Base-by-base conservation (phyloP, 2,113 vertebrate genomes). In the Hepsetus odoe region DNA sequence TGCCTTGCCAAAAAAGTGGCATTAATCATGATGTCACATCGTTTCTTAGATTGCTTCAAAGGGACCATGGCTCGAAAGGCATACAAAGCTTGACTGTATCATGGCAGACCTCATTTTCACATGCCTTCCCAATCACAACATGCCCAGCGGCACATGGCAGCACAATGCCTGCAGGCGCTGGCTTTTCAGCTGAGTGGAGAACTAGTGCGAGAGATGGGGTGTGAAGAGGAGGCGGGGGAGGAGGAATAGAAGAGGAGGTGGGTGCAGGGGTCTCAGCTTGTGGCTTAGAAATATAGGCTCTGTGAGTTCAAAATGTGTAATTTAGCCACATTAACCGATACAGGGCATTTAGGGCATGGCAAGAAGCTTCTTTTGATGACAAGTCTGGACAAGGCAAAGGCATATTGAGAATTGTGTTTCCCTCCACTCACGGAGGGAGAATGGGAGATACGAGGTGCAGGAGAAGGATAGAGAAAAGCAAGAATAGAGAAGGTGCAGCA, bases 111-210 rank as follows among this genome's bases (percentile, higher is more conserved):
- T 81, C 77, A 85, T 86, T 81, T 87, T 86, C 83, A 87, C 86
- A 85, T 85, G 84, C 78, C 81, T 84, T 85, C 85, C 87, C 84
- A 77, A 86, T 87, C 87, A 87, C 87, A 87, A 80, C 87, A 89
- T 66, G 68, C 82, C 88, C 87, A 85, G 84, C 83, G 81, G 90
- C 90, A 87, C 89, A 89, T 89, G 91, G 86, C 84, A 86, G 85
- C 87, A 85, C 83, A 86, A 78, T 85, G 82, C 81, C 91, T 76
- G 67, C 84, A 88, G 89, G 88, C 85, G 42, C 89, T 88, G 83
- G 86, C 84, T 87, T 89, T 83, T 90, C 86, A 91, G 87, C 86
- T 86, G 82, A 89, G 86, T 83, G 80, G 79, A 87, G 84, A 90
- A 88, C 85, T 86, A 88, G 85, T 80, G 85, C 75, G 83, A 71